These are phyloP conservation scores for Eulemur coronatus DNA, from an alignment of 2,797 vertebrate species.

Conservation along the genomic window DNA sequence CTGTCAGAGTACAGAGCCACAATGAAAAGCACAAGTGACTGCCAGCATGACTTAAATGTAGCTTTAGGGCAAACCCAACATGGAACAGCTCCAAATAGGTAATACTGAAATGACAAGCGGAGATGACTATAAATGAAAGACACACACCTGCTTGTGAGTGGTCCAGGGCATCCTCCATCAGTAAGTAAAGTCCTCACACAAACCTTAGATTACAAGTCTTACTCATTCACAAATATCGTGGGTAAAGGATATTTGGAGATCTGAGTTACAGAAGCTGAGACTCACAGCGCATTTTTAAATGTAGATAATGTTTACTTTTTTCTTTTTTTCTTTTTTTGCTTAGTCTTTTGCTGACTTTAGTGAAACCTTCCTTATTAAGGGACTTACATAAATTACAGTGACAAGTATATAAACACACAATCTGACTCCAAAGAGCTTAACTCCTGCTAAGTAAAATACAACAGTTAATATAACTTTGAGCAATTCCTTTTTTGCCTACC, in stretches of 20 bases:
- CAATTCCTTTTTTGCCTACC: neutral
- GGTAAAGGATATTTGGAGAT: neutral
- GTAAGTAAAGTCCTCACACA: neutral
- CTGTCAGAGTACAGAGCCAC: neutral
- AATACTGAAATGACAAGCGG: neutral
- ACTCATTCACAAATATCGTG: neutral
- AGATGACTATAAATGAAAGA: neutral
- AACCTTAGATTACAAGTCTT: neutral
- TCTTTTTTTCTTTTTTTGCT: neutral
- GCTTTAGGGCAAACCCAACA: neutral
- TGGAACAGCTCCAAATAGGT: neutral
- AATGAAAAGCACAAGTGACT: neutral
- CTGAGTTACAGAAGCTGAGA: neutral
- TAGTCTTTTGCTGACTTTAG: constrained; percentile 1
- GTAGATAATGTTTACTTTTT: neutral
- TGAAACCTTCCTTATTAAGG: neutral
- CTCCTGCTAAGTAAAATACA: neutral
- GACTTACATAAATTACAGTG: neutral
- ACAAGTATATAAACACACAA: neutral
- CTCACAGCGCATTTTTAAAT: neutral
- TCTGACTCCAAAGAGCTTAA: neutral
- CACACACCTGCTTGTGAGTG: neutral
- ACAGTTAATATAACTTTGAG: neutral
- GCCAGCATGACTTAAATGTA: neutral
- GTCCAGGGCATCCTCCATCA: neutral